Evolutionary conservation across 2,113 vertebrate genomes (phyloP), one percentile per base, ranked within the genome.

Genomic region (Plotosus lineatus): DNA sequence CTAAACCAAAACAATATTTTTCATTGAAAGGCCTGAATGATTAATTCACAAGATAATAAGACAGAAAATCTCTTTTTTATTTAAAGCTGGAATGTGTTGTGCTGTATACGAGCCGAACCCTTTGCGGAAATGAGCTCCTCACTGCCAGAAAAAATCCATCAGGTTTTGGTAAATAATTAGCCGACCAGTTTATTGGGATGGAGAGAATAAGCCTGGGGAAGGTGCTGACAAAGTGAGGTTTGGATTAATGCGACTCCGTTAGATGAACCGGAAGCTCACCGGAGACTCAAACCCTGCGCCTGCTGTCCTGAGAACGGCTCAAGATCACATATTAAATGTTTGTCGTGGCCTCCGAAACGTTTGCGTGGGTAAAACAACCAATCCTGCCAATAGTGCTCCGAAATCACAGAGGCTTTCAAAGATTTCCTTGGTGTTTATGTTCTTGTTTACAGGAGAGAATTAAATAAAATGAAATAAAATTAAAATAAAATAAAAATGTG

Each of bases 221-320:
- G 56, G 80, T 55, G 53, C 19, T 68, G 81, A 80, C 68, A 77
- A 44, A 73, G 73, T 80, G 53, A 58, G 48, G 56, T 4, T 58
- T 77, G 80, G 48, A 11, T 68, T 56, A 88, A 85, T 85, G 87
- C 85, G 91, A 89, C 90, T 90, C 91, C 91, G 92, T 93, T 93
- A 92, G 80, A 86, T 90, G 74, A 82, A 61, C 60, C 53, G 40
- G 60, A 23, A 75, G 3, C 90, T 90, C 88, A 91, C 90, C 89
- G 88, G 88, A 93, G 89, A 88, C 85, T 78, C 40, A 46, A 65
- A 61, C 40, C 26, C 36, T 65, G 33, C 42, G 15, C 50, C 66
- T 72, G 68, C 78, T 60, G 58, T 79, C 8, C 40, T 11, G 15
- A 65, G 17, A 58, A 2, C 15, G 3, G 11, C 48, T n/a, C 28